Evolutionary conservation across 1,140 invertebrate genomes (phyloP).

Genomic region (Trichonephila inaurata): DNA sequence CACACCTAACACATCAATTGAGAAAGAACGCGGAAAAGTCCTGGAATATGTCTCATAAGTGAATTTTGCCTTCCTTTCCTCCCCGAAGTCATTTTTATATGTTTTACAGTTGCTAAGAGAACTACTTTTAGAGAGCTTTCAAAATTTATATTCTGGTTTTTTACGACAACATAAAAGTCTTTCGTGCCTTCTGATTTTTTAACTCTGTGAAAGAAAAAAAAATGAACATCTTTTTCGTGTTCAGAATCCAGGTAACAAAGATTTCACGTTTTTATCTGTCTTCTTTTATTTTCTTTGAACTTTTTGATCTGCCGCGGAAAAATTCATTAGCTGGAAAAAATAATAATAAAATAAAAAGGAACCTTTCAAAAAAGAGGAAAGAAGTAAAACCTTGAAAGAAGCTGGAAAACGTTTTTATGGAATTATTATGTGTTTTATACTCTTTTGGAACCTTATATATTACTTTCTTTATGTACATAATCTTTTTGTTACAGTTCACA

Average conservation of each 20-base stretch:
- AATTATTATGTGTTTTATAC: too few species aligned
- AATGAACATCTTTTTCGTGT: neutral
- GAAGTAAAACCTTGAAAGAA: too few species aligned
- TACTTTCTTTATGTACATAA: too few species aligned
- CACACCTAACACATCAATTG: conserved; percentile 12
- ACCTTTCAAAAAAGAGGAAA: too few species aligned
- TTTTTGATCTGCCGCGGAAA: neutral
- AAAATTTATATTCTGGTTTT: conserved; percentile 13
- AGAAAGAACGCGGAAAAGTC: neutral
- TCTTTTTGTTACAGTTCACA: too few species aligned
- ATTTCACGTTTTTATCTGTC: neutral
- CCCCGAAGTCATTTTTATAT: neutral
- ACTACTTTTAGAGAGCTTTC: neutral
- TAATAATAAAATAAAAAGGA: too few species aligned
- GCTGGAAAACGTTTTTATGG: too few species aligned
- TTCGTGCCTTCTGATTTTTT: neutral
- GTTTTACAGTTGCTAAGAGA: neutral
- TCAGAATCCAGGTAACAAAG: neutral
- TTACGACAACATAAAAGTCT: conserved; percentile 3
- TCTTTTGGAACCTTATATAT: too few species aligned
- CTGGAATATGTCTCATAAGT: neutral
- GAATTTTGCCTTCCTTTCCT: neutral
- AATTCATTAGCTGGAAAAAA: too few species aligned
- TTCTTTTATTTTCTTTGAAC: neutral
- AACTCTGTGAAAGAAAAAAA: neutral